phyloP scores from a whole-genome alignment of 2,797 vertebrate genomes.

The Schizothorax lantsangensis region DNA sequence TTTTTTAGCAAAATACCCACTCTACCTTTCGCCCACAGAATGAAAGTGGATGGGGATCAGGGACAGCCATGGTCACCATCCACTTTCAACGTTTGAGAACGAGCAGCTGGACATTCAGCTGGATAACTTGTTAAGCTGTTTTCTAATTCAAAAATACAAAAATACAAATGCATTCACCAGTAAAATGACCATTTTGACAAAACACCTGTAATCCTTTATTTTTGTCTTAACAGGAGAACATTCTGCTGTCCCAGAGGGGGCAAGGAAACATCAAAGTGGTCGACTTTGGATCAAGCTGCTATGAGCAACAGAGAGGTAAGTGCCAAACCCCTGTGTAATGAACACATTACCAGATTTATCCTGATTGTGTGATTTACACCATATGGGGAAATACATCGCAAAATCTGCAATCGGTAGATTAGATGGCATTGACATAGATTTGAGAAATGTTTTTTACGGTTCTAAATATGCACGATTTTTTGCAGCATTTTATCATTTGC shows the following conservation, averaged over 20 bases:
- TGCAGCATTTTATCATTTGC: background rate
- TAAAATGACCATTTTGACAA: background rate
- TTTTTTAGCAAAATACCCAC: background rate
- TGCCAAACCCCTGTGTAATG: slow-evolving; percentile 25
- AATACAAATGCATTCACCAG: background rate
- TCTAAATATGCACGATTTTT: background rate
- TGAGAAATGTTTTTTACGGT: background rate
- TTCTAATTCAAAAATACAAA: background rate
- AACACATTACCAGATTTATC: background rate
- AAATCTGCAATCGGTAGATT: background rate
- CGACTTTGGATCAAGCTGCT: slow-evolving; percentile 96
- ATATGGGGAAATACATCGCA: background rate
- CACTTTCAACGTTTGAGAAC: background rate
- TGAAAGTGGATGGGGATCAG: background rate
- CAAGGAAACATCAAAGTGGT: slow-evolving; percentile 95
- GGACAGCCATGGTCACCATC: background rate
- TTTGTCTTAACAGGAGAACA: slow-evolving; percentile 85
- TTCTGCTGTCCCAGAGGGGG: slow-evolving; percentile 88
- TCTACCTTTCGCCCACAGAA: background rate
- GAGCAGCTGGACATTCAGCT: background rate
- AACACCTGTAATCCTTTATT: background rate
- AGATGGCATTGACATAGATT: background rate
- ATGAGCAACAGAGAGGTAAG: slow-evolving; percentile 92
- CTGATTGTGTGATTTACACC: background rate
- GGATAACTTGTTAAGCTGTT: background rate